These are phyloP conservation scores for Drosophila jambulina DNA, from an alignment of 1,140 invertebrate genomes.

Conservation along the genomic window DNA sequence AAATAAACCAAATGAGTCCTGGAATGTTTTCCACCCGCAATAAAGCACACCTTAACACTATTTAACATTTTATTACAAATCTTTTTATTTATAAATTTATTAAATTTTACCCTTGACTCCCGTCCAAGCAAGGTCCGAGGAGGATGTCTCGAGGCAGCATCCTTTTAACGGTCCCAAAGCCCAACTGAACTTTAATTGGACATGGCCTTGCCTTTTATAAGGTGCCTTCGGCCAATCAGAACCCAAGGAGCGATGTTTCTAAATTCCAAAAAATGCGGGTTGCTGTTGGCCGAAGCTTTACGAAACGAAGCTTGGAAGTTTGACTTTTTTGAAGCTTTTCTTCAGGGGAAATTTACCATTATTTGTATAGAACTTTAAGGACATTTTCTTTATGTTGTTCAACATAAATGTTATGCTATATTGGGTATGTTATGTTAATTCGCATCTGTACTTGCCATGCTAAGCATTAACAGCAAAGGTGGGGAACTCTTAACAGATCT, in stretches of 20 bases:
- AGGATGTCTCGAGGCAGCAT: constrained; percentile 15
- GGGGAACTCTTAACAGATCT: not conserved
- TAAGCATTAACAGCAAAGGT: not conserved
- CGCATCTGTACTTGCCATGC: not conserved
- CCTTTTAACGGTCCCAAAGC: constrained; percentile 9
- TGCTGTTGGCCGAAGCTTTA: constrained; percentile 22
- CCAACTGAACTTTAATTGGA: constrained; percentile 72
- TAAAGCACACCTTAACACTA: constrained; percentile 11
- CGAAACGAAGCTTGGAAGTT: constrained; percentile 54
- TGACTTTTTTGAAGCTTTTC: constrained; percentile 4
- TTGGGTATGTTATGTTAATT: not conserved
- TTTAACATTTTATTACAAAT: constrained; percentile 13
- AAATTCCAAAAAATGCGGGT: constrained; percentile 41
- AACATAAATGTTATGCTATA: not conserved
- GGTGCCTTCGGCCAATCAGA: constrained; percentile 54
- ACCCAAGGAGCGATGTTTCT: constrained; percentile 29
- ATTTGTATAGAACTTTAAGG: constrained; percentile 32
- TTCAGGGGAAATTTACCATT: constrained; percentile 50
- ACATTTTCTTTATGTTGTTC: constrained; percentile 14
- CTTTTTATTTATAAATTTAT: not conserved
- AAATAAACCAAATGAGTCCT: not conserved
- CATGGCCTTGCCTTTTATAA: constrained; percentile 64
- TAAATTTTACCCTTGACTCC: not conserved
- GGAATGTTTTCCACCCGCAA: not conserved
- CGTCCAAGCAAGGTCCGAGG: not conserved